A percentile compares a stretch with the other conserved stretches of the same genome.
Evolutionary conservation across 2,113 vertebrate genomes (phyloP).

Genomic region (Ictalurus furcatus): DNA sequence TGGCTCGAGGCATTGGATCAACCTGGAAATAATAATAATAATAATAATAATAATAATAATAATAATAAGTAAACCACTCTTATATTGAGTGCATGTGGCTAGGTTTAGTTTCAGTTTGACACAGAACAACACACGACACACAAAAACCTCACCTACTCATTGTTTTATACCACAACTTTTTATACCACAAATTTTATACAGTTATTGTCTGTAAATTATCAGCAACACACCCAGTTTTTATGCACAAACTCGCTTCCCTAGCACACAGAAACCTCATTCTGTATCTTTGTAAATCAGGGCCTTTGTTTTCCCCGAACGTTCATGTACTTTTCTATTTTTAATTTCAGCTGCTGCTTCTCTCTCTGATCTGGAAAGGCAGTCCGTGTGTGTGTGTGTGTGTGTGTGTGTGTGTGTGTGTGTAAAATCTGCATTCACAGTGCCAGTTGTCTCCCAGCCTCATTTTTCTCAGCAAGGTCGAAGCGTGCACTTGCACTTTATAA

Average conservation of each 20-base stretch:
- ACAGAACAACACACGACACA: background rate
- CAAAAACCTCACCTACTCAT: background rate
- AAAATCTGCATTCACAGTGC: background rate
- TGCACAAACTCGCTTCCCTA: too few relatives aligned
- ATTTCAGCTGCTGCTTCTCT: background rate
- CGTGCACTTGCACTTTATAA: background rate
- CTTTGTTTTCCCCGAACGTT: background rate
- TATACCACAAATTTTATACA: too few relatives aligned
- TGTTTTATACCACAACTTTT: background rate
- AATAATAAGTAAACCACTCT: background rate
- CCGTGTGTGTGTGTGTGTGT: background rate
- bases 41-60: background rate
- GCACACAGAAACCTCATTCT: too few relatives aligned
- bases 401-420: background rate
- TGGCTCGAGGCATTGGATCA: background rate
- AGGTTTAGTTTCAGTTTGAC: background rate
- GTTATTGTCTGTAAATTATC: background rate
- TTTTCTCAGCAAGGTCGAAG: background rate
- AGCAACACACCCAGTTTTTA: background rate
- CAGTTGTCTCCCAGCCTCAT: background rate
- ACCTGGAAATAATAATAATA: background rate
- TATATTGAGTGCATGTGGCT: background rate
- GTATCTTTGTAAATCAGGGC: background rate
- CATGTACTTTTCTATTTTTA: background rate
- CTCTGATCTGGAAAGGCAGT: background rate